phyloP scores from a whole-genome alignment of 2,888 invertebrate species.

The Caenorhabditis drosophilae region DNA sequence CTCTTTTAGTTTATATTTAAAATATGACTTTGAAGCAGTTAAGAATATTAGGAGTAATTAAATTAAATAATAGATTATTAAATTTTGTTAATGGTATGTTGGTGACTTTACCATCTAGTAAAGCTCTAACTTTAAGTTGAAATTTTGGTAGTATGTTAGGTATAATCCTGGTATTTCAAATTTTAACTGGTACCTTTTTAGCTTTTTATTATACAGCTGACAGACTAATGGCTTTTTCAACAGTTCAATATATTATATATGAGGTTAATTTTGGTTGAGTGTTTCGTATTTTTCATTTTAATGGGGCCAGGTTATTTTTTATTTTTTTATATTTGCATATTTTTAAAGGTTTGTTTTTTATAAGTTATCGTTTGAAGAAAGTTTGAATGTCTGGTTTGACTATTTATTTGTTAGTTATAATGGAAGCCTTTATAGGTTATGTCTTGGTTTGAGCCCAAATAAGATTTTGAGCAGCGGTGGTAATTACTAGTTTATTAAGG shows the following conservation, averaged over 20 bases:
- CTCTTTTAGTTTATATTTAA: constrained; percentile 55
- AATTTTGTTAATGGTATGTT: constrained; percentile 53
- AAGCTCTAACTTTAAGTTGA: constrained; percentile 61
- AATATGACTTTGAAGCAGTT: constrained; percentile 57
- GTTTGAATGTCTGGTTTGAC: constrained; percentile 78
- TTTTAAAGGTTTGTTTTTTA: constrained; percentile 71
- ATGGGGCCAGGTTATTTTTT: constrained; percentile 57
- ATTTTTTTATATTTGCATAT: constrained; percentile 61
- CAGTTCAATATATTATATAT: constrained; percentile 68
- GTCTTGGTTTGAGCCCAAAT: constrained; percentile 82
- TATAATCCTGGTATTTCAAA: constrained; percentile 66
- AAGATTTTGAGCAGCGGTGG: constrained; percentile 82
- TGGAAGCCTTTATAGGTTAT: constrained; percentile 81
- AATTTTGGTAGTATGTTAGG: constrained; percentile 70
- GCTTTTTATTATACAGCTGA: constrained; percentile 68
- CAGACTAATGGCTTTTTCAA: constrained; percentile 66
- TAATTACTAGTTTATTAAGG: constrained; percentile 81
- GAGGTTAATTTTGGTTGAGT: constrained; percentile 67
- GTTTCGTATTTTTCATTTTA: constrained; percentile 60
- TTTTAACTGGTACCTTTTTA: constrained; percentile 69
- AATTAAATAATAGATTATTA: constrained; percentile 43
- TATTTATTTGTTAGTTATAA: constrained; percentile 78
- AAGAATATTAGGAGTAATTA: constrained; percentile 52
- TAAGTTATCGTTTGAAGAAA: constrained; percentile 72
- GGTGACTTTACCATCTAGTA: constrained; percentile 46